These are phyloP conservation scores for Leptinotarsa juncta DNA, from an alignment of 2,888 invertebrate genomes.

Conservation along the genomic window DNA sequence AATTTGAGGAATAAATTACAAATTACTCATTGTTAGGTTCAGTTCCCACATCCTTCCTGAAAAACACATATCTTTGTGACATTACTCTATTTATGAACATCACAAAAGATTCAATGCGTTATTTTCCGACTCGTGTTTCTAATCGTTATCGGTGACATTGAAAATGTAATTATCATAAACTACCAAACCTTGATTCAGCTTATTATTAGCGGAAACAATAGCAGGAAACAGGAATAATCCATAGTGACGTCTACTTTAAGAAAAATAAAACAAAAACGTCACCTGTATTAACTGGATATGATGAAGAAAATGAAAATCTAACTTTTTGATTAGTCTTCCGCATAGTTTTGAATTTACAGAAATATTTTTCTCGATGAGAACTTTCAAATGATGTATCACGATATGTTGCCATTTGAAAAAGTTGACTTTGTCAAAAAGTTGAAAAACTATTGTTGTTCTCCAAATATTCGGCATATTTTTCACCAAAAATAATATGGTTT, in stretches of 20 bases:
- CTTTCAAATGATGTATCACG: too few relatives aligned
- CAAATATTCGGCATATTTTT: too few relatives aligned
- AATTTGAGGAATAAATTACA: too few relatives aligned
- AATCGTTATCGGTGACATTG: slow-evolving; percentile 2
- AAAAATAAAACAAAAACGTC: background rate
- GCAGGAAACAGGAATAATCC: slow-evolving; percentile 2
- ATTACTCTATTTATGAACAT: background rate
- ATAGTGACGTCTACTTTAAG: background rate
- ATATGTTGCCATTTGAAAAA: too few relatives aligned
- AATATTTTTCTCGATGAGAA: too few relatives aligned
- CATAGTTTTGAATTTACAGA: too few relatives aligned
- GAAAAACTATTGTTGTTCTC: too few relatives aligned
- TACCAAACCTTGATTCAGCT: background rate
- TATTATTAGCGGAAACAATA: background rate
- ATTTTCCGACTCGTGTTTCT: background rate
- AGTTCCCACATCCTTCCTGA: background rate
- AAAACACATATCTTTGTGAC: background rate
- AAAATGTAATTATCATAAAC: background rate
- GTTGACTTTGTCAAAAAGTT: too few relatives aligned
- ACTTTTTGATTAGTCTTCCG: too few relatives aligned
- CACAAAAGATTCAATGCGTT: background rate
- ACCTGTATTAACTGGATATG: too few relatives aligned
- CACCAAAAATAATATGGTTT: too few relatives aligned
- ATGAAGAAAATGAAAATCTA: too few relatives aligned
- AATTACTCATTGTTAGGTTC: background rate